Evolutionary conservation across 1,140 invertebrate genomes (phyloP), one percentile per base, ranked within the genome.

Genomic region (Idris sp.): DNA sequence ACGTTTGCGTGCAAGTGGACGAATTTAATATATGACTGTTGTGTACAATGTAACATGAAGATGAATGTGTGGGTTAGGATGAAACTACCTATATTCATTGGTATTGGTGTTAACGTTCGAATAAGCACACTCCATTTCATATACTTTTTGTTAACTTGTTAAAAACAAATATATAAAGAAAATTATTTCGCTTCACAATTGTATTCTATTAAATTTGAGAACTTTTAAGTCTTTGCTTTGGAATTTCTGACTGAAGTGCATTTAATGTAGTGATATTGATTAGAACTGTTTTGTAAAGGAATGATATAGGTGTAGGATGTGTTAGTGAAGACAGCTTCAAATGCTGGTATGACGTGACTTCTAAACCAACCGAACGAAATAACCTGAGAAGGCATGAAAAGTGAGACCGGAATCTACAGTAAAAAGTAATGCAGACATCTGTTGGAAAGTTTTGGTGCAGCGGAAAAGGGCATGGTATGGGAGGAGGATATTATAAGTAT

Each of bases 101-200:
- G 79, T 84, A 84, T 83, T 80, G 75, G 78, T 74, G 79, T 83
- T 84, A 83, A 84, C 82, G 81, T 82, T 74, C 77, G 77, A 79
- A 73, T 77, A 79, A 79, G 78, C 77, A 80, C 80, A 54, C 44
- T 75, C 56, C 8, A 18, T 44, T 26, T 41, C 53, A 44, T 48
- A 8, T 30, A 64, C 16, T 9, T 74, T 75, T 71, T 83, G 81
- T 78, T 77, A 83, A 83, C 80, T 84, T 78, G 80, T 83, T 82
- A 83, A 76, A 56, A 81, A 77, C 72, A 74, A 79, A 79, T 5
- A 28, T n/a, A n/a, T n/a, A n/a, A n/a, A n/a, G n/a, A n/a, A n/a
- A n/a, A n/a, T n/a, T n/a, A n/a, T n/a, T n/a, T n/a, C n/a, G n/a
- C n/a, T n/a, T n/a, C n/a, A n/a, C n/a, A n/a, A n/a, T n/a, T n/a